These are phyloP conservation scores for Microctenopoma lineatum DNA, from an alignment of 2,797 vertebrate species.

Conservation along the genomic window DNA sequence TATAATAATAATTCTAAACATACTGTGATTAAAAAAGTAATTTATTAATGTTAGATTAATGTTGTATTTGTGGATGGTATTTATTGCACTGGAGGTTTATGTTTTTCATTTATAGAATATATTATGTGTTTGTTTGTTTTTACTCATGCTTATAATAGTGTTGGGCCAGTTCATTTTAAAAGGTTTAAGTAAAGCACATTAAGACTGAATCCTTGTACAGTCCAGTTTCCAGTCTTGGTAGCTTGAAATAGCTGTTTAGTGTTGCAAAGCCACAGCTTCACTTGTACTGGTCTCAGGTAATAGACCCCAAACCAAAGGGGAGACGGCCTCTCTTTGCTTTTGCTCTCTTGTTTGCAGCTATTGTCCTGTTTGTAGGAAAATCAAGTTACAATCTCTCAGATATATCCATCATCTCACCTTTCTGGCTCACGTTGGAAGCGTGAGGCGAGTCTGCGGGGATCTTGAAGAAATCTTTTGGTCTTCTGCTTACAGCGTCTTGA, in stretches of 20 bases:
- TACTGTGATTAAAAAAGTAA: no score
- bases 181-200: conserved; percentile 1
- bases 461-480: conserved; percentile 78
- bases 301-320: conserved; percentile 78
- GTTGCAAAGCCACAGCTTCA: conserved; percentile 61
- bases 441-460: conserved; percentile 78
- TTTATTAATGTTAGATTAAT: no score
- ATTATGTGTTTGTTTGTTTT: neutral
- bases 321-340: conserved; percentile 69
- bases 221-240: conserved; percentile 28
- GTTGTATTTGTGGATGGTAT: no score
- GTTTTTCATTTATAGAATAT: neutral
- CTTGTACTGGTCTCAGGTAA: conserved; percentile 74
- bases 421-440: conserved; percentile 71
- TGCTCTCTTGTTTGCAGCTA: conserved; percentile 80
- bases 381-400: conserved; percentile 78
- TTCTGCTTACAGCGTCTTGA: conserved; percentile 79
- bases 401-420: conserved; percentile 79
- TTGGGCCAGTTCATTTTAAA: neutral
- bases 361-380: conserved; percentile 84
- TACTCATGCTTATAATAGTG: neutral
- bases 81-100: no score
- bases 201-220: neutral
- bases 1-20: no score
- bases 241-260: conserved; percentile 64